These are phyloP conservation scores for Steinernema khuongi DNA, from an alignment of 1,140 invertebrate genomes.

Conservation along the genomic window DNA sequence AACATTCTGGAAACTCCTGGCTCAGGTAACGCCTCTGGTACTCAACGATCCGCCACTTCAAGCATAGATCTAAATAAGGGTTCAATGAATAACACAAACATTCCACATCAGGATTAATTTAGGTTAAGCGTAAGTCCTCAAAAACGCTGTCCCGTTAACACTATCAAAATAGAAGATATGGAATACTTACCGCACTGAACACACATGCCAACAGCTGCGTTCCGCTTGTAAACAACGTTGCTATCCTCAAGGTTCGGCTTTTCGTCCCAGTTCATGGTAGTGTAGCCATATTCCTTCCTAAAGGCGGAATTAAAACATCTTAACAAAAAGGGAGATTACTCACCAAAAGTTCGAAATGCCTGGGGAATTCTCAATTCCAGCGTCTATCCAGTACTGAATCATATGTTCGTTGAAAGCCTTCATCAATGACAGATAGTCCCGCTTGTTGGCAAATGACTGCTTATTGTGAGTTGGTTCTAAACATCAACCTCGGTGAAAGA, in stretches of 20 bases:
- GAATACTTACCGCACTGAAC: background rate
- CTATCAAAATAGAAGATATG: too few species aligned
- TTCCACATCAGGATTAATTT: too few species aligned
- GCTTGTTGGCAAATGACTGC: slow-evolving; percentile 1
- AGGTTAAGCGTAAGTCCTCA: too few species aligned
- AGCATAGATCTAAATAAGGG: background rate
- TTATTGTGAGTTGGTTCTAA: background rate
- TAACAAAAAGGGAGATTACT: too few species aligned
- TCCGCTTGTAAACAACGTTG: background rate
- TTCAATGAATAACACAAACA: too few species aligned
- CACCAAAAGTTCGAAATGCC: background rate
- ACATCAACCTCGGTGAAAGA: background rate
- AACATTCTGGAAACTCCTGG: background rate
- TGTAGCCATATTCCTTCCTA: background rate
- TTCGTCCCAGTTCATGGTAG: background rate
- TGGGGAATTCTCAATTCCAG: background rate
- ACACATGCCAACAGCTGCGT: background rate
- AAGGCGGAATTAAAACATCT: too few species aligned
- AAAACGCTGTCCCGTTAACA: too few species aligned
- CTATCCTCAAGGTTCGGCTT: background rate
- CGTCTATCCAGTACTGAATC: background rate
- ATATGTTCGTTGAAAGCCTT: background rate
- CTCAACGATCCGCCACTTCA: background rate
- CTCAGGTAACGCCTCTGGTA: background rate
- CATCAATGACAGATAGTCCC: background rate